Base-by-base conservation (phyloP, 1,140 invertebrate genomes). In the Drosophila sulfurigaster region DNA sequence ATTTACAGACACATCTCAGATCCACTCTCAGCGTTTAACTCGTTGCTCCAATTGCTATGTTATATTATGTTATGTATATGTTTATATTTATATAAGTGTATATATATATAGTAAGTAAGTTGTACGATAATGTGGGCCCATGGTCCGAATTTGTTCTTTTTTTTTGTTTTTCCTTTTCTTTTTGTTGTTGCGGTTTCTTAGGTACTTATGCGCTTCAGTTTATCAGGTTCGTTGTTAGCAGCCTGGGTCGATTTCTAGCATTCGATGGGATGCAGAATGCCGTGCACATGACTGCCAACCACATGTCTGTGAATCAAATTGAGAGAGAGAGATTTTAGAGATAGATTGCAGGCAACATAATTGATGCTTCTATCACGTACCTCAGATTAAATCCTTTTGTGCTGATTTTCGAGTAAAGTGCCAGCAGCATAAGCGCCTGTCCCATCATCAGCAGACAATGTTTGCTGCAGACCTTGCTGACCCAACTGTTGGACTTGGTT, bases 381-480 rank as follows among this genome's bases (percentile, higher is more conserved):
- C 80, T 69, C 1, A 88, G 25, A 1, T 38, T 13, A n/a, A 57
- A 43, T 13, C 80, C 83, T 25, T 59, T 77, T 35, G 46, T 65
- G 32, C 49, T 83, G 5, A 78, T 67, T 25, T 78, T 87, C 13
- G 72, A 48, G 52, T 88, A 87, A 11, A 87, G 69, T 0, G 78
- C 43, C 6, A 81, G 48, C 46, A 87, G 35, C 4, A 87, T 46
- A 10, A 87, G 48, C 20, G 78, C 52, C 25, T 87, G 83, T 1
- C 63, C 70, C 20, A 74, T 56, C 20, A 87, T 52, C 25, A 70
- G 41, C 60, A 77, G 48, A 35, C 20, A 38, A 2, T 62, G 72
- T 20, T 51, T 16, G 35, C 8, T 58, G 43, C 28, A 54, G 10
- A 54, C n/a, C 13, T 35, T n/a, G 30, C 28, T 25, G n/a, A 54